A percentile compares a stretch with the other conserved stretches of the same genome.
phyloP scores from a whole-genome alignment of 2,797 vertebrate genomes.

The Triplophysa yarkandensis region DNA sequence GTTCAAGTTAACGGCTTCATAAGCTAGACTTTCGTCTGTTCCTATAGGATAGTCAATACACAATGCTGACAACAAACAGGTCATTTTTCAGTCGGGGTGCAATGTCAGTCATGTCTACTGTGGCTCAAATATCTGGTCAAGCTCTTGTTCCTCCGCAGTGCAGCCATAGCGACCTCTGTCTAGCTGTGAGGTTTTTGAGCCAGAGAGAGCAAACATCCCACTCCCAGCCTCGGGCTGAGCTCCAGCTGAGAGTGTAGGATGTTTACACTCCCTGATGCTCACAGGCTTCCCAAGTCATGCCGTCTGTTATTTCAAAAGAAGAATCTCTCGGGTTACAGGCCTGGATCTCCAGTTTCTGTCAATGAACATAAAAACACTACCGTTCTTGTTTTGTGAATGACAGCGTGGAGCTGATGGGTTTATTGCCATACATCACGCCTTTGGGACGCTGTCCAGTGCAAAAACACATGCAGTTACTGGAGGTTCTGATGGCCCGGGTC shows the following conservation, averaged over 20 bases:
- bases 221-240: slow-evolving; percentile 89
- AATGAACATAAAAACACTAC: not conserved
- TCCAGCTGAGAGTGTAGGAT: slow-evolving; percentile 99
- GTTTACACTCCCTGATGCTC: slow-evolving; percentile 95
- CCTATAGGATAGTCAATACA: too few species aligned
- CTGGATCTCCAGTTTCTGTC: not conserved
- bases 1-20: too few species aligned
- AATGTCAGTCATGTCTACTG: not conserved
- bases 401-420: not conserved
- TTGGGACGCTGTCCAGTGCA: not conserved
- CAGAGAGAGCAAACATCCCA: slow-evolving; percentile 97
- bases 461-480: not conserved
- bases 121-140: not conserved
- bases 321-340: slow-evolving; percentile 11
- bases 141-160: slow-evolving; percentile 6
- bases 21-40: too few species aligned
- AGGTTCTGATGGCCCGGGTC: not conserved
- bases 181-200: slow-evolving; percentile 76
- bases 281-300: slow-evolving; percentile 56
- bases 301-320: not conserved
- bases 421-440: not conserved
- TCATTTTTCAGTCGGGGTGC: not conserved
- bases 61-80: too few species aligned
- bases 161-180: slow-evolving; percentile 32
- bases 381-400: not conserved